A percentile compares a stretch with the other conserved stretches of the same genome.
These are phyloP conservation scores for Pseudolaguvia tuberculata DNA, from an alignment of 2,113 vertebrate genomes.

Conservation along the genomic window DNA sequence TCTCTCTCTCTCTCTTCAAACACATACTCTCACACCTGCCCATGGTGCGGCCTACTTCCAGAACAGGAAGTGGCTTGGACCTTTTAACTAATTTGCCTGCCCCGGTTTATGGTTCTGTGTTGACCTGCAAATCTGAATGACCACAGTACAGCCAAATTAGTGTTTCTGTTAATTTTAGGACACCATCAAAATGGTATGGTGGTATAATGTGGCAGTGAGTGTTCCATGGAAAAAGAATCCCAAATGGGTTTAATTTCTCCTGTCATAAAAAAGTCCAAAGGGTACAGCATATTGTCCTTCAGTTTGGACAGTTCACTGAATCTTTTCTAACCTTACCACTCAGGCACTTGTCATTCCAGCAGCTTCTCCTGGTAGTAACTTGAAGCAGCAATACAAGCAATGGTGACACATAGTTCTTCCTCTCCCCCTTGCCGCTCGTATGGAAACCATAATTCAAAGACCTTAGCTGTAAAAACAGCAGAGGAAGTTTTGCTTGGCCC, in stretches of 20 bases:
- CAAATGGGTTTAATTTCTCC: not conserved
- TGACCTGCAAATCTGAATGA: conserved; percentile 25
- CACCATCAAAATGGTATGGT: not conserved
- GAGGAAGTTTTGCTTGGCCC: conserved; percentile 75
- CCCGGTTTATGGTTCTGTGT: conserved; percentile 5
- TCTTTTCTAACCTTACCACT: conserved; percentile 7
- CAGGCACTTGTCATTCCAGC: conserved; percentile 5
- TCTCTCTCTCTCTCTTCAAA: conserved; percentile 3
- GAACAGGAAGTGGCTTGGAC: conserved; percentile 43
- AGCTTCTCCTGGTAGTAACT: conserved; percentile 22
- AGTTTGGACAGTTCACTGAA: not conserved
- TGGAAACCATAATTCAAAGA: conserved; percentile 68
- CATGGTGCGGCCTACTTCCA: conserved; percentile 27
- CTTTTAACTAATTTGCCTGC: conserved; percentile 33
- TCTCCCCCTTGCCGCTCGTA: conserved; percentile 50
- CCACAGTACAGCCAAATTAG: not conserved
- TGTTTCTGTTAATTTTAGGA: not conserved
- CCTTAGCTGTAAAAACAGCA: conserved; percentile 67
- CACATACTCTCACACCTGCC: conserved; percentile 35
- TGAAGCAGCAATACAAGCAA: conserved; percentile 52
- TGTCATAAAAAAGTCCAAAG: not conserved
- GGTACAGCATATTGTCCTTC: not conserved
- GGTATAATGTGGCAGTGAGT: not conserved
- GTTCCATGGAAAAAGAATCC: not conserved
- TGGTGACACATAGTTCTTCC: conserved; percentile 43